Percentiles rank a stretch among this genome's conserved stretches.
These are phyloP conservation scores for Orchestia grillus DNA, from an alignment of 1,140 invertebrate genomes.

Conservation along the genomic window DNA sequence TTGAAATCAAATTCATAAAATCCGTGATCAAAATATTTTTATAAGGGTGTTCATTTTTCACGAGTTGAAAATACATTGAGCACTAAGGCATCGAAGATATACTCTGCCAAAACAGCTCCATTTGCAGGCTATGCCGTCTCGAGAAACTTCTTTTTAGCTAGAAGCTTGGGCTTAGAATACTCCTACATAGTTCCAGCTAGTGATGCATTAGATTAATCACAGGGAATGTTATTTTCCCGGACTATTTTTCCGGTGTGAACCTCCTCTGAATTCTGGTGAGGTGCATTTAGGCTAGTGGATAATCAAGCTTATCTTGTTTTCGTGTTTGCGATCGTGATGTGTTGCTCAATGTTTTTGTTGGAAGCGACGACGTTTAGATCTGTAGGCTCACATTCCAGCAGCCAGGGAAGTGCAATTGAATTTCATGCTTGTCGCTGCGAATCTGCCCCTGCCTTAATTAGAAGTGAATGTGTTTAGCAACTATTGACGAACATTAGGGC, in stretches of 20 bases:
- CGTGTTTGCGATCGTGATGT: background rate
- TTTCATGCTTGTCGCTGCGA: background rate
- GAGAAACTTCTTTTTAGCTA: background rate
- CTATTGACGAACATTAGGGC: background rate
- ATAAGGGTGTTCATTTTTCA: no score
- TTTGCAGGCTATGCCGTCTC: background rate
- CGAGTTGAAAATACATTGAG: no score
- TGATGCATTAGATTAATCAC: background rate
- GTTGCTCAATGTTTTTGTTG: background rate
- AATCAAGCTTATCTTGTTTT: background rate
- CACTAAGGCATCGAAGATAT: no score
- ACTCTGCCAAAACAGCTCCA: background rate
- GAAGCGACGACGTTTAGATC: background rate
- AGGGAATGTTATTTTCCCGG: background rate
- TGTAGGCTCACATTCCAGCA: background rate
- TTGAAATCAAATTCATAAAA: no score
- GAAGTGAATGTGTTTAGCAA: background rate
- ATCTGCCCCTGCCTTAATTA: background rate
- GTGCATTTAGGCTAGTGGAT: background rate
- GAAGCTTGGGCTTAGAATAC: background rate
- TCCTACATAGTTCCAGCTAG: background rate
- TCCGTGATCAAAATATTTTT: no score
- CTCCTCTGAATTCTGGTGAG: background rate
- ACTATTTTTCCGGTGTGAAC: background rate
- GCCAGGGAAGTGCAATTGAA: background rate